These are phyloP conservation scores for Nettapus auritus DNA, from an alignment of 2,113 vertebrate genomes.

Conservation along the genomic window DNA sequence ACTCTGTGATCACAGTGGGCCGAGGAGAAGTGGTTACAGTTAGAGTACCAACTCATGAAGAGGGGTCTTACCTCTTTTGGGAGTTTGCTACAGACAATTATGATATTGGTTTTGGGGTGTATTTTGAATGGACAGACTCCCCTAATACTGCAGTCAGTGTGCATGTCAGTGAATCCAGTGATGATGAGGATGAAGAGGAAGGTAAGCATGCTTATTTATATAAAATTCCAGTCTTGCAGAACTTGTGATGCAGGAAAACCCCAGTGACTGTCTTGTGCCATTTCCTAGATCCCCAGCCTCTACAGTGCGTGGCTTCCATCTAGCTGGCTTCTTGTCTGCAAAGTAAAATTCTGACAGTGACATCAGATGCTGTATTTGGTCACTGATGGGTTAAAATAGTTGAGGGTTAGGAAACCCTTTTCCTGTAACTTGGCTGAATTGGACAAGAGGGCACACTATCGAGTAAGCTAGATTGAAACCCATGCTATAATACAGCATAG, in stretches of 20 bases:
- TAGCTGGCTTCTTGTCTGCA: not conserved
- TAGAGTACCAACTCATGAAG: constrained; percentile 95
- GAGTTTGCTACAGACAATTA: constrained; percentile 99
- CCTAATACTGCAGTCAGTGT: constrained; percentile 95
- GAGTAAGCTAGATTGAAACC: not conserved
- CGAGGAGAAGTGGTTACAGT: constrained; percentile 98
- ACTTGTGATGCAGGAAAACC: not conserved
- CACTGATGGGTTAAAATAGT: not conserved
- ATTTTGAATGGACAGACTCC: constrained; percentile 98
- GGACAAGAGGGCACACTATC: too few relatives aligned
- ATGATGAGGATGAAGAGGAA: constrained; percentile 97
- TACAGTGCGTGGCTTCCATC: not conserved
- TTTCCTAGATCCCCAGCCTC: not conserved
- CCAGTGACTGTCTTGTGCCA: not conserved
- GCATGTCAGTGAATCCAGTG: constrained; percentile 98
- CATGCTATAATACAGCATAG: fast-evolving
- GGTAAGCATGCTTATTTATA: constrained; percentile 69
- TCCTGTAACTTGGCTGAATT: not conserved
- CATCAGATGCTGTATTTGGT: not conserved
- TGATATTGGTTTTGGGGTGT: constrained; percentile 98
- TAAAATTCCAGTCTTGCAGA: not conserved
- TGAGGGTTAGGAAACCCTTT: not conserved
- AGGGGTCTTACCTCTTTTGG: constrained; percentile 98
- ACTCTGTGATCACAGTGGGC: constrained; percentile 97
- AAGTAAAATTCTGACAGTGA: not conserved